Base-by-base conservation (phyloP, 1,140 invertebrate genomes). In the Drosophila insularis region DNA sequence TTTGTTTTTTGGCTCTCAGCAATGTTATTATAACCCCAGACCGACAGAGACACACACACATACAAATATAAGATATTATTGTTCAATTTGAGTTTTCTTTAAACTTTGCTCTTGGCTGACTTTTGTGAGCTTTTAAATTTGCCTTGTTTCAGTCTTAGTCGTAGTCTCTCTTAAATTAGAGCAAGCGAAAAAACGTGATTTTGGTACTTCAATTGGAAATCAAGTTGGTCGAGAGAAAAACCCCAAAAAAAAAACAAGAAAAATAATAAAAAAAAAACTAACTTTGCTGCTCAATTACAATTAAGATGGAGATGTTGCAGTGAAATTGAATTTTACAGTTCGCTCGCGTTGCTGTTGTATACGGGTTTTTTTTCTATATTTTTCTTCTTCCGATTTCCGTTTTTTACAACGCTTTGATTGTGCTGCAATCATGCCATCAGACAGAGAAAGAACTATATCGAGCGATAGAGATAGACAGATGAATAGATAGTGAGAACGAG, bases 201-300 rank as follows among this genome's bases (percentile, higher is more conserved):
- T 50, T 50, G n/a, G 17, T 66, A 46, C 62, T 56, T 80, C 82
- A 89, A 87, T 86, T 86, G 82, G 87, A 86, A 86, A 86, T 87
- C 82, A 82, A 87, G 82, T 79, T 84, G 75, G 65, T 81, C 75
- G 14, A 21, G 87, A 21, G 87, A 87, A 87, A 86, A 21, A 50
- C 17, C 43, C 14, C 14, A 21, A 50, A 50, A 50, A 46, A 46
- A 46, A 46, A 50, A 19, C 8, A 7, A 17, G 2, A 17, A 46
- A 46, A 46, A 19, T 8, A 6, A 27, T 27, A 27, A 27, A 27
- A 27, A 14, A 46, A 46, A 17, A 17, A 17, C 43, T 50, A 50
- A 86, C 82, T 86, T 87, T 87, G 82, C 82, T 89, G 74, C 85
- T 89, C 84, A 89, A 89, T 87, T 87, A 87, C 84, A 87, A 87